A percentile compares a stretch with the other conserved stretches of the same genome.
phyloP scores from a whole-genome alignment of 2,113 vertebrate genomes.

The Archilochus colubris region DNA sequence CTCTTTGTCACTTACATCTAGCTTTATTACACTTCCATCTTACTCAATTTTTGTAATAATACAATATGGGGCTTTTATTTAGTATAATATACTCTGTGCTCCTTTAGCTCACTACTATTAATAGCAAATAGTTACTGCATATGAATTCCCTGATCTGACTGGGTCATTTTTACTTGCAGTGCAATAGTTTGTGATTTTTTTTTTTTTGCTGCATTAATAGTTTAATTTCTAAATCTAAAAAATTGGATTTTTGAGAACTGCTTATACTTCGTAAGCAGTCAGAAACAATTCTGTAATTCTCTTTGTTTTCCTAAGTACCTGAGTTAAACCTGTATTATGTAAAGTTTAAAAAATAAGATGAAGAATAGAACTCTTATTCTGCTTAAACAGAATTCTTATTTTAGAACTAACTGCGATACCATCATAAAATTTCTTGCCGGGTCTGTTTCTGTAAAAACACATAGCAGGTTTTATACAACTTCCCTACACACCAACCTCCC shows the following conservation, averaged over 20 bases:
- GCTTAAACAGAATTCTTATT: slow-evolving; percentile 19
- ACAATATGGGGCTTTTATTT: not conserved
- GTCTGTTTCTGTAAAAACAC: slow-evolving; percentile 43
- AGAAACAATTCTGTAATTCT: not conserved
- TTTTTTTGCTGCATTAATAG: not conserved
- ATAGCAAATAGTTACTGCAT: not conserved
- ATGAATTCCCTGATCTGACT: not conserved
- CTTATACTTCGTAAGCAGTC: not conserved
- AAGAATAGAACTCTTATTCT: slow-evolving; percentile 21
- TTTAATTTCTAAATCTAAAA: not conserved
- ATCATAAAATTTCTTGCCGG: slow-evolving; percentile 30
- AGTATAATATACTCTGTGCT: not conserved
- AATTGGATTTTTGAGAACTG: not conserved
- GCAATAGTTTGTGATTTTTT: not conserved
- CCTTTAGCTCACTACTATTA: not conserved
- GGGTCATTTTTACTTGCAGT: not conserved
- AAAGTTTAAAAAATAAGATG: not conserved
- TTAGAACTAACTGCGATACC: slow-evolving; percentile 21
- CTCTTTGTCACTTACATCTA: not conserved
- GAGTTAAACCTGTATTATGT: not conserved
- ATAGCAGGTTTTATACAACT: slow-evolving; percentile 23
- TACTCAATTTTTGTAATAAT: not conserved
- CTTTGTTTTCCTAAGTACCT: not conserved
- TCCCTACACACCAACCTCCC: not conserved
- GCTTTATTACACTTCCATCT: not conserved